Evolutionary conservation across 2,113 vertebrate species (phyloP).

Genomic region (Saguinus imperator): DNA sequence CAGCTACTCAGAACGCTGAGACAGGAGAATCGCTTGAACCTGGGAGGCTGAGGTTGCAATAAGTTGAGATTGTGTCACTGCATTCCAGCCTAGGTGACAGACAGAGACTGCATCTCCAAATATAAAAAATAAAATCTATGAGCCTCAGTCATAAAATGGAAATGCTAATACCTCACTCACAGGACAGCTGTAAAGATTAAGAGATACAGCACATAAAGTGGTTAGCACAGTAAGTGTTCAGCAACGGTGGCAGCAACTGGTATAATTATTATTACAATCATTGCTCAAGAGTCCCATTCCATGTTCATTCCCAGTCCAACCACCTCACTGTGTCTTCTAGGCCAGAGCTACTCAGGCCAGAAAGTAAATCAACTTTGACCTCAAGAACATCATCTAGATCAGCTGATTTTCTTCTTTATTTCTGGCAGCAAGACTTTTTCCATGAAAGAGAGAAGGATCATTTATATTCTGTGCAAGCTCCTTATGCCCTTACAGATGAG

Average conservation of each 20-base stretch:
- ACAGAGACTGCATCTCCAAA: no score
- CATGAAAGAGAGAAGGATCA: neutral
- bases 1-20: no score
- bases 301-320: neutral
- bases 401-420: neutral
- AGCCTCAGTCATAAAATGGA: neutral
- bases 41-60: no score
- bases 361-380: neutral
- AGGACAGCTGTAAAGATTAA: neutral
- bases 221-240: neutral
- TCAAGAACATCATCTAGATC: neutral
- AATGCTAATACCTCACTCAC: neutral
- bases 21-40: no score
- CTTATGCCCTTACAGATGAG: neutral
- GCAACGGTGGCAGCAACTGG: neutral
- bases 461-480: neutral
- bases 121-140: neutral
- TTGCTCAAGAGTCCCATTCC: neutral
- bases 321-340: neutral
- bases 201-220: neutral
- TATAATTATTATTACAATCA: neutral
- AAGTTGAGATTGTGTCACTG: no score
- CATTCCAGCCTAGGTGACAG: no score
- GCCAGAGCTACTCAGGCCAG: neutral
- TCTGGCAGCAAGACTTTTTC: neutral